Evolutionary conservation across 23 tunicate species (phyloP).

Genomic region (Trididemnum clinides): DNA sequence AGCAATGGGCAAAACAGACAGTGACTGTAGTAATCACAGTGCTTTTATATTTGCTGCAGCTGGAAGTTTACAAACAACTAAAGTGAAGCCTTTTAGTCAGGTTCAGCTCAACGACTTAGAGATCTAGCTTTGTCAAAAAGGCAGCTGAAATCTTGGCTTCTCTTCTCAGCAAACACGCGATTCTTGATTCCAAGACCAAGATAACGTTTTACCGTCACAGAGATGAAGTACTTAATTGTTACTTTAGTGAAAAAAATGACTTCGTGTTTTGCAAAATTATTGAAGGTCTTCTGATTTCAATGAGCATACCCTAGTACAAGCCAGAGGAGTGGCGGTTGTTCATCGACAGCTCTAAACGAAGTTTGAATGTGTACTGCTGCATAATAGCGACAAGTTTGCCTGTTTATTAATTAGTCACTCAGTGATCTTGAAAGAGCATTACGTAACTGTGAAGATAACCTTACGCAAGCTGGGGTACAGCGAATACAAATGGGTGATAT

Average conservation of each 20-base stretch:
- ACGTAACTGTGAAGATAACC: too few species aligned
- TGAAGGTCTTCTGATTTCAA: background rate
- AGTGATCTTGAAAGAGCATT: too few species aligned
- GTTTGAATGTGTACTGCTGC: background rate
- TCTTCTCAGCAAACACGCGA: background rate
- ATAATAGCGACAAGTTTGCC: background rate
- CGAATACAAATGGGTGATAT: too few species aligned
- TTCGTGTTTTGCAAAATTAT: too few species aligned
- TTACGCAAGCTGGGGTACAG: too few species aligned
- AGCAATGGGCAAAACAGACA: background rate
- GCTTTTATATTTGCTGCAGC: background rate
- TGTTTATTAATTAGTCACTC: too few species aligned
- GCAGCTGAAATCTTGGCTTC: too few species aligned
- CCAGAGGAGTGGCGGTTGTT: background rate
- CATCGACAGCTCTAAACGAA: background rate
- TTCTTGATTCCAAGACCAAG: background rate
- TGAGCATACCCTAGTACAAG: background rate
- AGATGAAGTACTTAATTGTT: background rate
- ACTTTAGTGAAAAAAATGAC: too few species aligned
- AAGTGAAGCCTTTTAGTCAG: background rate
- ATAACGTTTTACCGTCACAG: background rate
- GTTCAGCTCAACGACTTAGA: too few species aligned
- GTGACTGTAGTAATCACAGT: background rate
- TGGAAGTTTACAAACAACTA: background rate
- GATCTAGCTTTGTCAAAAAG: too few species aligned